A percentile compares a stretch with the other conserved stretches of the same genome.
phyloP scores from a whole-genome alignment of 2,888 invertebrate species.

The Meiosimyza decipiens region DNA sequence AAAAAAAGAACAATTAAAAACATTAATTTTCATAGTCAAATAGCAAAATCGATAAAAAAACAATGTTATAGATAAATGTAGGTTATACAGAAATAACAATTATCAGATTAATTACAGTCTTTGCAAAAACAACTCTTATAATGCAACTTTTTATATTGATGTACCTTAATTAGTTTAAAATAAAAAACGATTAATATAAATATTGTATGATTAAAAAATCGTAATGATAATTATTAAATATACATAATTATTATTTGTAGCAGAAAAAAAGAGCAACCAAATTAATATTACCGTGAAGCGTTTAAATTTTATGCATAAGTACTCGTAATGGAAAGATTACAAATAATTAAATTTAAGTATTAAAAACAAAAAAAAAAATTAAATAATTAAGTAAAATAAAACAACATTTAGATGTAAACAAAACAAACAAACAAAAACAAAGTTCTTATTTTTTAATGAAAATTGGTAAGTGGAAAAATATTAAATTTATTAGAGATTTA shows the following conservation, averaged over 20 bases:
- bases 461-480: not conserved
- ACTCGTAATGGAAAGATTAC: too few species aligned
- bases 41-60: not conserved
- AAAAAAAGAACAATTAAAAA: not conserved
- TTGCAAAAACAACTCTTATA: slow-evolving; percentile 16
- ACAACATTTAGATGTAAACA: slow-evolving; percentile 45
- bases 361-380: not conserved
- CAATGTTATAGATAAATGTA: not conserved
- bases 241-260: slow-evolving; percentile 24
- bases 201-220: slow-evolving; percentile 19
- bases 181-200: slow-evolving; percentile 21
- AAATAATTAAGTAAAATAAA: slow-evolving; percentile 27
- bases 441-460: not conserved
- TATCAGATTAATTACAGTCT: slow-evolving; percentile 20
- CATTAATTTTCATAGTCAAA: slow-evolving; percentile 13
- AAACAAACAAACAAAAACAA: not conserved
- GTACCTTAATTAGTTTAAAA: slow-evolving; percentile 48
- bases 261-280: not conserved
- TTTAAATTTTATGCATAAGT: too few species aligned
- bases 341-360: not conserved
- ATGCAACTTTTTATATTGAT: slow-evolving; percentile 47
- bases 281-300: too few species aligned
- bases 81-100: not conserved
- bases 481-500: not conserved
- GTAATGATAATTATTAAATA: slow-evolving; percentile 40